Base-by-base conservation (phyloP, 2,797 vertebrate species). In the Labeo calbasu region DNA sequence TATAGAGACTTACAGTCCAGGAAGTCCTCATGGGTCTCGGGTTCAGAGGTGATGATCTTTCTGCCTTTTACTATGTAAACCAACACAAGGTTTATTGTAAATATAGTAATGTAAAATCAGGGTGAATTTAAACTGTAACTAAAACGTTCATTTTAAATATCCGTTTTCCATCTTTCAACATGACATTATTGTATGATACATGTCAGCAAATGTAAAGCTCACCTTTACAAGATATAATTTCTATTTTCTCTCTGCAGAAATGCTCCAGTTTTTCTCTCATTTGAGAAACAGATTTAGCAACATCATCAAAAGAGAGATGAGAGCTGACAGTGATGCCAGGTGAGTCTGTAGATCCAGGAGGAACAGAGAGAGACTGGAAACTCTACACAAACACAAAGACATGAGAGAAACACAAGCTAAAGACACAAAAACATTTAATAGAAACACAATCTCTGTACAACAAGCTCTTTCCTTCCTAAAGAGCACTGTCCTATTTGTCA, bases 331-430 rank as follows among this genome's bases (percentile, higher is more conserved):
- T 61, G 28, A 57, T 50, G 6, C 11, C 71, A 51, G 50, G 6
- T 23, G n/a, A 32, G 75, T 70, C 65, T 77, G 75, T 71, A 81
- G 69, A 85, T 65, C 11, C 59, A 75, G 28, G 77, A 75, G 61
- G 12, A 0, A 19, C 15, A 61, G 36, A 75, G 15, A 76, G 14
- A 40, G 81, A 83, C 81, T 76, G 81, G 15, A 83, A 76, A 66
- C 59, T 53, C 81, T 83, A 63, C 53, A 69, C 19, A 80, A 36
- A 36, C 32, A 36, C 32, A 36, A 36, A 36, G 4, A 73, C 19
- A 51, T 15, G 72, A 28, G 15, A 71, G 7, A 81, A 57, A 48
- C 21, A 70, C 1, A 4, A 53, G 4, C 0, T 57, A 9, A 57
- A 10, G 9, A 57, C 19, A 57, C 5, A 57, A 6, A 69, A 11